A percentile compares a stretch with the other conserved stretches of the same genome.
Evolutionary conservation across 2,113 vertebrate genomes (phyloP).

Genomic region (Gila orcuttii): DNA sequence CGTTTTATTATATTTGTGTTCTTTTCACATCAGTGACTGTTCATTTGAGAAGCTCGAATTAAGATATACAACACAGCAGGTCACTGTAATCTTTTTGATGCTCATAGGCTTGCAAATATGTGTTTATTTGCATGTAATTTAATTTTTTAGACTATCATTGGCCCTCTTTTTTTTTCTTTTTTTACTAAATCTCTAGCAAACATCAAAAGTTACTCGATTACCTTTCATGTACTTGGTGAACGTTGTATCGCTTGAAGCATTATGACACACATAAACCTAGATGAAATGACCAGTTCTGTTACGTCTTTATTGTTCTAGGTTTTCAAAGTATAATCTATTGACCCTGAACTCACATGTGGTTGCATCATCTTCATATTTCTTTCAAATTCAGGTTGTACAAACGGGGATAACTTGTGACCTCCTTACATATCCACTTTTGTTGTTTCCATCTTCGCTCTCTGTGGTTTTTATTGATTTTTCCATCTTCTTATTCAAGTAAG

Average conservation of each 20-base stretch:
- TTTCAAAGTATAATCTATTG: neutral
- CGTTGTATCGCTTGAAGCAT: neutral
- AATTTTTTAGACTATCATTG: neutral
- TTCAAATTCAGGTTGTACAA: neutral
- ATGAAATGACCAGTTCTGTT: neutral
- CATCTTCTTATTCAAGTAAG: neutral
- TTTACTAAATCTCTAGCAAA: neutral
- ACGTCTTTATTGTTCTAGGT: neutral
- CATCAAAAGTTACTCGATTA: neutral
- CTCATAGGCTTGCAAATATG: neutral
- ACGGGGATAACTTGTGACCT: neutral
- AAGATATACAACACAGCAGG: conserved; percentile 11
- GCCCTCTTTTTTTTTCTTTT: too few relatives aligned
- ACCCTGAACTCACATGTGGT: neutral
- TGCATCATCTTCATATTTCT: neutral
- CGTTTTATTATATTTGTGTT: conserved; percentile 25
- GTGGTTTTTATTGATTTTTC: neutral
- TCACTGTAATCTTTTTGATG: neutral
- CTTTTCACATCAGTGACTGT: conserved; percentile 12
- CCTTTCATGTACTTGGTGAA: neutral
- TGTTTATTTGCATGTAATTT: conserved; percentile 16
- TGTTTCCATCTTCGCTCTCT: neutral
- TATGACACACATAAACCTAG: neutral
- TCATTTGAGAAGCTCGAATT: conserved; percentile 29
- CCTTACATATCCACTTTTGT: neutral